Evolutionary conservation across 2,113 vertebrate species (phyloP).

Genomic region (Rallus limicola): DNA sequence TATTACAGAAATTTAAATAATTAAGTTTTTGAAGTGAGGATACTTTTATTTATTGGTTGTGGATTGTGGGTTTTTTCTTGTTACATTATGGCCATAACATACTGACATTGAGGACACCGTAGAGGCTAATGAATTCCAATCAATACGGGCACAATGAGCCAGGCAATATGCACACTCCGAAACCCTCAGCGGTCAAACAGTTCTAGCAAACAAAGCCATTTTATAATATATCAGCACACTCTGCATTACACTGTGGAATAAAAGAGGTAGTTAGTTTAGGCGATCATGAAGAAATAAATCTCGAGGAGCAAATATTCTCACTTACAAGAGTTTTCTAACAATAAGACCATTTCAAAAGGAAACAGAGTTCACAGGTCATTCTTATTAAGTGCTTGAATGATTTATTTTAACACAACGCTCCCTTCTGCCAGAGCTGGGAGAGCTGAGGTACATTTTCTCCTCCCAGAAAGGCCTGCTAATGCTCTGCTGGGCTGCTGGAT

Average conservation of each 20-base stretch:
- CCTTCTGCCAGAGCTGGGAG: not conserved
- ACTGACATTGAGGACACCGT: not conserved
- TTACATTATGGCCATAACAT: not conserved
- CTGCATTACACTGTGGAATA: not conserved
- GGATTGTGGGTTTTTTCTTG: not conserved
- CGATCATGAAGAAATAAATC: slow-evolving; percentile 10
- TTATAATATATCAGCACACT: not conserved
- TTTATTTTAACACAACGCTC: slow-evolving; percentile 39
- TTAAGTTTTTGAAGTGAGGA: not conserved
- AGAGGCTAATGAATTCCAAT: slow-evolving; percentile 36
- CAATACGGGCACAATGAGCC: not conserved
- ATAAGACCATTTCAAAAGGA: slow-evolving; percentile 32
- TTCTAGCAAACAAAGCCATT: slow-evolving; percentile 26
- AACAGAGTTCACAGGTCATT: slow-evolving; percentile 45
- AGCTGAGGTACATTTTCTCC: slow-evolving; percentile 30
- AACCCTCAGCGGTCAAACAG: not conserved
- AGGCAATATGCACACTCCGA: not conserved
- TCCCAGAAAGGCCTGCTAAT: not conserved
- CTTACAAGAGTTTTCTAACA: slow-evolving; percentile 27
- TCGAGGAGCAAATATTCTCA: slow-evolving; percentile 27
- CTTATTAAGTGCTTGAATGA: slow-evolving; percentile 57
- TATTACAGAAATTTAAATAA: slow-evolving; percentile 1
- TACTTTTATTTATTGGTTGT: not conserved
- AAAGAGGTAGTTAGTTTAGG: not conserved
- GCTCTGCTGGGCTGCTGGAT: not conserved